A percentile compares a stretch with the other conserved stretches of the same genome.
phyloP scores from a whole-genome alignment of 2,888 invertebrate genomes.

The Phasia obesa region DNA sequence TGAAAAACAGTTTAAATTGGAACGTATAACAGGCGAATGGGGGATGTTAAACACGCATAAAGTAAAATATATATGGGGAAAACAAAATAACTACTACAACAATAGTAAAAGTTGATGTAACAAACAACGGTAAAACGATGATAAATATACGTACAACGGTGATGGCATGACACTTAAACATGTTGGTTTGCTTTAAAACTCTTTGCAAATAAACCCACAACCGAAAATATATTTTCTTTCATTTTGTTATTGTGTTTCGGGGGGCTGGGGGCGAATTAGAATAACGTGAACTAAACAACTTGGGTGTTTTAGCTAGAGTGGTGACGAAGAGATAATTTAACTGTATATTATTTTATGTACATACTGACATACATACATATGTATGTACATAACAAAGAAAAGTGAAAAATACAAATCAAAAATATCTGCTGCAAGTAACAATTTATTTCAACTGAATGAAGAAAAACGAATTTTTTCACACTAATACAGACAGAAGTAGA shows the following conservation, averaged over 20 bases:
- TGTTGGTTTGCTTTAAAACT: conserved; percentile 35
- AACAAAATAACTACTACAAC: too few relatives aligned
- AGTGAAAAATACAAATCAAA: conserved; percentile 57
- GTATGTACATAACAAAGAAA: conserved; percentile 22
- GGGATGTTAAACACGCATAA: conserved; percentile 51
- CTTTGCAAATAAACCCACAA: conserved; percentile 43
- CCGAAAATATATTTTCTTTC: conserved; percentile 20
- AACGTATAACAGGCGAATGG: conserved; percentile 36
- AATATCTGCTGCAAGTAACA: conserved; percentile 67
- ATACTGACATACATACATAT: too few relatives aligned
- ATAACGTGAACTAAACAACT: conserved; percentile 1
- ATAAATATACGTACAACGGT: conserved; percentile 56
- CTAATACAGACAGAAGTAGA: conserved; percentile 52
- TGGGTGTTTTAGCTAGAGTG: conserved; percentile 41
- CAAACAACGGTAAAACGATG: conserved; percentile 59
- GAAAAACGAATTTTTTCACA: conserved; percentile 51
- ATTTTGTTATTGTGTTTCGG: neutral
- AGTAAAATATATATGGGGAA: conserved; percentile 1
- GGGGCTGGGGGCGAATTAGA: conserved; percentile 10
- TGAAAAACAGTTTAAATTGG: conserved; percentile 47
- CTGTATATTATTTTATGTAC: conserved; percentile 42
- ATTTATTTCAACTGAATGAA: conserved; percentile 48
- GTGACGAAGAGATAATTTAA: conserved; percentile 58
- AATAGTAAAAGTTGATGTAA: too few relatives aligned
- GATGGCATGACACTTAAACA: conserved; percentile 44